phyloP scores from a whole-genome alignment of 2,888 invertebrate species.

The Macaria liturata region DNA sequence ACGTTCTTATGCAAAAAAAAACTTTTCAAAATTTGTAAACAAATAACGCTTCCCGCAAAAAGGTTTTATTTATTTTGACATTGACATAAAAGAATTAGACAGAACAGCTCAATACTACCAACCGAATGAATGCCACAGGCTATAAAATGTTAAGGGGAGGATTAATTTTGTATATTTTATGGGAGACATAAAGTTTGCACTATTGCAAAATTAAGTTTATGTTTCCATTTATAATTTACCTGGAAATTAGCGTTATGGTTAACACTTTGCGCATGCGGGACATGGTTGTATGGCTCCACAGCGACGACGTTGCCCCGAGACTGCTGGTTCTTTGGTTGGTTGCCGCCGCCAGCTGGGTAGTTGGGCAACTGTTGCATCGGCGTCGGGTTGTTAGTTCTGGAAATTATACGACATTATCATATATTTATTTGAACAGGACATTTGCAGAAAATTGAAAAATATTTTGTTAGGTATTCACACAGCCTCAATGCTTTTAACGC shows the following conservation, averaged over 20 bases:
- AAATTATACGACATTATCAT: conserved; percentile 26
- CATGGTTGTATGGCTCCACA: conserved; percentile 94
- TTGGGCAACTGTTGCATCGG: conserved; percentile 77
- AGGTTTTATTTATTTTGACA: conserved; percentile 1
- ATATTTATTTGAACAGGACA: neutral
- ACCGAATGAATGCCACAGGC: too few species aligned
- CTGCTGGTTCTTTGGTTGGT: conserved; percentile 79
- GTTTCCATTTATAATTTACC: conserved; percentile 42
- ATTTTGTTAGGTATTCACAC: too few species aligned
- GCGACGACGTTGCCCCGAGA: conserved; percentile 92
- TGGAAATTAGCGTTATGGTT: conserved; percentile 74
- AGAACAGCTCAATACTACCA: neutral
- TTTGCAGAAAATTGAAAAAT: too few species aligned
- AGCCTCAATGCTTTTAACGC: too few species aligned
- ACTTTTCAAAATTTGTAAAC: too few species aligned
- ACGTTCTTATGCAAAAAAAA: too few species aligned
- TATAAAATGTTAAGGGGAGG: too few species aligned
- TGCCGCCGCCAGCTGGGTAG: conserved; percentile 64
- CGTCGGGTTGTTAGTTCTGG: conserved; percentile 73
- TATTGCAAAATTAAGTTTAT: too few species aligned
- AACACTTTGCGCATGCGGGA: conserved; percentile 86
- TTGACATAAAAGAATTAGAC: neutral
- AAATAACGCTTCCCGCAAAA: too few species aligned
- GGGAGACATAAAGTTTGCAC: too few species aligned
- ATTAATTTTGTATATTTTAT: too few species aligned